Base-by-base conservation (phyloP, 2,888 invertebrate species). In the Carabus problematicus region DNA sequence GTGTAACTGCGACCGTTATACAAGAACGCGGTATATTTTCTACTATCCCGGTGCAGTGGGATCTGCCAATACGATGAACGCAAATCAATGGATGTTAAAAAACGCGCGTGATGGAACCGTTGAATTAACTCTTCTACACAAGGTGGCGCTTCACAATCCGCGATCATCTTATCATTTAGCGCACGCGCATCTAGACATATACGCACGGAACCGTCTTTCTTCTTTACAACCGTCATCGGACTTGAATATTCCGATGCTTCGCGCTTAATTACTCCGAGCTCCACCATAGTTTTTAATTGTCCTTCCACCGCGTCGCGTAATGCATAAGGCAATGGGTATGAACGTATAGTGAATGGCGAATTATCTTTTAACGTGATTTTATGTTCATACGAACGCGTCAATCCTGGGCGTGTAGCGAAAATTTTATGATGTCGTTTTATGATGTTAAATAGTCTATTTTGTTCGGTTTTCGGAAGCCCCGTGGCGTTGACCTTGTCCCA, bases 171-270 rank as follows among this genome's bases (percentile, higher is more conserved):
- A 11, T 71, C 71, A 71, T 79, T 79, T 1, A 79, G 49, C 58
- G 70, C 72, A 9, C 79, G 47, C 0, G 77, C 78, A 70, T 79
- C 78, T 16, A 78, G 66, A 70, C 78, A 77, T 29, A 78, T 72
- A 6, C 79, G 71, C 1, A 78, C 68, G 8, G 71, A 66, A 0
- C 75, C 76, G 62, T 78, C 76, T 54, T 74, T 77, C 64, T 77
- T 79, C 39, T 71, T 49, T 0, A 75, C 74, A 4, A 75, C 74
- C 1, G 76, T 73, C 14, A 78, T 58, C 0, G 77, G 79, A 54
- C 77, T 78, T 12, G 75, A 73, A 70, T 75, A 78, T 0, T 73
- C 72, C 29, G 76, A 76, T 6, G 70, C 68, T 9, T 75, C 75
- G 56, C 76, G 45, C 68, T 75, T 75, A 3, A 64, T 78, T n/a